phyloP scores from a whole-genome alignment of 2,113 vertebrate genomes.

The Coreoperca whiteheadi region DNA sequence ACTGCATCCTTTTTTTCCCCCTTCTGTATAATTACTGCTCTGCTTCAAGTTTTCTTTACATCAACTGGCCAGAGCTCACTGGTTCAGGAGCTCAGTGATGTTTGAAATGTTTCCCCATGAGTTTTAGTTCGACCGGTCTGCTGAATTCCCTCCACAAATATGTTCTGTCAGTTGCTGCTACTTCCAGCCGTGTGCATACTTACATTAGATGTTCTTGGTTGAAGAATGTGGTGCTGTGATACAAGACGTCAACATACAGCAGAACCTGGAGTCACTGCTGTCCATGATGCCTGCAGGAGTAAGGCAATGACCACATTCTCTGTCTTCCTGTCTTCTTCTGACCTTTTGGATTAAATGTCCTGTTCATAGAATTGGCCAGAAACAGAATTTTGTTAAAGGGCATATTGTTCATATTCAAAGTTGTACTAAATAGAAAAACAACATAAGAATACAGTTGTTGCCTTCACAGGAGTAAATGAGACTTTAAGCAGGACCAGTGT shows the following conservation, averaged over 20 bases:
- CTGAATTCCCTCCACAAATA: conserved; percentile 34
- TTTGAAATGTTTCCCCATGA: conserved; percentile 14
- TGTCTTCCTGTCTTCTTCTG: conserved; percentile 33
- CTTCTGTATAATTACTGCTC: background rate
- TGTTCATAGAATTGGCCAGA: background rate
- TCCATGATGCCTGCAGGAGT: conserved; percentile 33
- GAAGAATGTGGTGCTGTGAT: conserved; percentile 24
- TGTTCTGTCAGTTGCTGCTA: conserved; percentile 4
- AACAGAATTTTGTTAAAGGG: conserved; percentile 15
- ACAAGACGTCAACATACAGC: background rate
- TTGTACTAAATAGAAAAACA: background rate
- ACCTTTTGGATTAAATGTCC: conserved; percentile 21
- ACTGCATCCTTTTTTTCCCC: background rate
- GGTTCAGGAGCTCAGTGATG: background rate
- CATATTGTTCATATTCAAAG: background rate
- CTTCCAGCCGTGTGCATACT: background rate
- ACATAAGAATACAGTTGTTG: background rate
- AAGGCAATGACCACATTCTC: conserved; percentile 27
- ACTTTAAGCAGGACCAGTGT: background rate
- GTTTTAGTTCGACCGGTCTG: conserved; percentile 17
- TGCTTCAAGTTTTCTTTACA: conserved; percentile 16
- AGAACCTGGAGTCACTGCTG: conserved; percentile 15
- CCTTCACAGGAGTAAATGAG: background rate
- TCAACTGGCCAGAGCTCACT: conserved; percentile 10
- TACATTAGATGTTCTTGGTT: conserved; percentile 28